Conservation (phyloP, 2,888 invertebrate species). For the Campopleginae sp. region DNA sequence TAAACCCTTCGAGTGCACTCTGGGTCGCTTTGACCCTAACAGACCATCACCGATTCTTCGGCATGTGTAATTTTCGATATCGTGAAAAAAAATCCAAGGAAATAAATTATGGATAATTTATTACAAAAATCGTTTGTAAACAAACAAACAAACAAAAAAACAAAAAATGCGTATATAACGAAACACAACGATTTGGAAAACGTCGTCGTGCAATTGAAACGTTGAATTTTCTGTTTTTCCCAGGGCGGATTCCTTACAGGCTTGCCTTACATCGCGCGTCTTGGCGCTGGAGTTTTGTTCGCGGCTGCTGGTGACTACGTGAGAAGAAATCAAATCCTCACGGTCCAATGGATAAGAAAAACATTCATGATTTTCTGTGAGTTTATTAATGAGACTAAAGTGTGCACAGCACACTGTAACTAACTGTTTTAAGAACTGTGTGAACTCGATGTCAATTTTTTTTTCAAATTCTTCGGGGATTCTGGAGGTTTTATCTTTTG, state of each 20-base stretch:
- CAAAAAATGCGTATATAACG: no score
- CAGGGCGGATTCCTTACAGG: slow-evolving; percentile 91
- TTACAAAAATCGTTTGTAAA: no score
- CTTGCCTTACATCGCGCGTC: slow-evolving; percentile 90
- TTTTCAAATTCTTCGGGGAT: neutral
- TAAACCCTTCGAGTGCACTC: no score
- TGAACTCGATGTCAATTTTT: neutral
- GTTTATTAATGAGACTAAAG: neutral
- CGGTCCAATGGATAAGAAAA: slow-evolving; percentile 82
- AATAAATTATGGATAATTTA: no score
- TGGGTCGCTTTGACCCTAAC: no score
- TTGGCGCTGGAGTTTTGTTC: slow-evolving; percentile 89
- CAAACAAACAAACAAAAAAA: no score
- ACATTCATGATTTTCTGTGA: slow-evolving; percentile 82
- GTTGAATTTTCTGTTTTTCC: neutral
- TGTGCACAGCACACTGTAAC: neutral
- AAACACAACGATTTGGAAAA: no score
- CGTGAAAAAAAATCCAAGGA: no score
- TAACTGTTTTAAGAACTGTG: neutral
- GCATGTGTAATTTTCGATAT: no score
- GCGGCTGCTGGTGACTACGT: slow-evolving; percentile 90
- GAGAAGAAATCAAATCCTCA: slow-evolving; percentile 84
- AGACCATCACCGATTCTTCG: no score
- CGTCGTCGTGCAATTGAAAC: neutral
- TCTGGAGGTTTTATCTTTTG: neutral